Base-by-base conservation (phyloP, 2,797 vertebrate species). In the Sciurus vulgaris region DNA sequence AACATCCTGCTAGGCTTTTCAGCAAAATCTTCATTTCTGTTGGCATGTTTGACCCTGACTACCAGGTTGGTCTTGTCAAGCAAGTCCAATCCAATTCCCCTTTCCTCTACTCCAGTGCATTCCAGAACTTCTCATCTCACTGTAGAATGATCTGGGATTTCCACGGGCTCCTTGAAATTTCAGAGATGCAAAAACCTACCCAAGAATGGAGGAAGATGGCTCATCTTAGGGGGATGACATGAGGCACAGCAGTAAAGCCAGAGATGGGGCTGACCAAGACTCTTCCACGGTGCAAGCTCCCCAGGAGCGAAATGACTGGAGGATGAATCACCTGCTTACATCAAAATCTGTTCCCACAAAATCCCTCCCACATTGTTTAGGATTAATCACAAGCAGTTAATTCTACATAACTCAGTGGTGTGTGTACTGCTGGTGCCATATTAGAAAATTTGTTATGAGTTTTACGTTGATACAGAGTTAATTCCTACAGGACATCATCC, bases 261-360 rank as follows among this genome's bases (percentile, higher is more conserved):
- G 59, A 72, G 86, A 69, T n/a, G 54, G 70, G 54, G 47, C 76
- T 86, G n/a, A 59, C 73, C 49, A 44, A 30, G 76, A 95, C 41
- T 44, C 54, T 72, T 77, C 41, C 77, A 26, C 69, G 77, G 41
- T 24, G 12, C 41, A 77, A 49, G 24, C 47, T 87, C 61, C 79
- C 67, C 44, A 54, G 65, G 35, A 77, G 86, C 33, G 38, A 88
- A 91, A 89, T 89, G 91, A 96, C 79, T 91, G 35, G 30, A 44
- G 51, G 14, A 38, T 95, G 94, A 97, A 70, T 96, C 97, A 96
- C 92, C 94, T 93, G 84, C 72, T 95, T 94, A 81, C 93, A 91
- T 90, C 93, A 82, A 59, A 94, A 74, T 69, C 88, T 93, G 67
- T 69, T 95, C 83, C 93, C 79, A 95, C 51, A 70, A 87, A 87